Base-by-base conservation (phyloP, 2,797 vertebrate species). In the Oreortyx pictus region DNA sequence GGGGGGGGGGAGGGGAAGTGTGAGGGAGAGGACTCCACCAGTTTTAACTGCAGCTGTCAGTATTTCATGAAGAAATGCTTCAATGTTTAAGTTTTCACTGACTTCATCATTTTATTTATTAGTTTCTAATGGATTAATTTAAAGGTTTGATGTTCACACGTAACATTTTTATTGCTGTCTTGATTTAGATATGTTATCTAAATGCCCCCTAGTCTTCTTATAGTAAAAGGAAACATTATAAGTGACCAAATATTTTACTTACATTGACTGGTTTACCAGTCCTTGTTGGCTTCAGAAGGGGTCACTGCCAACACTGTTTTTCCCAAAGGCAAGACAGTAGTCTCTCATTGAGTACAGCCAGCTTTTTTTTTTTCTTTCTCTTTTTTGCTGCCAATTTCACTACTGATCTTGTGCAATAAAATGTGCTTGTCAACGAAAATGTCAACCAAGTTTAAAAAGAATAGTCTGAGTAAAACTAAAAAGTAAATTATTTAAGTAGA, bases 401-500 rank as follows among this genome's bases (percentile, higher is more conserved):
- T 95, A 96, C 97, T 96, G 96, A 97, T 98, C 96, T 96, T 97
- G 83, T 96, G 95, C 92, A 97, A 95, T 93, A 98, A 98, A 97
- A 97, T 95, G 66, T 94, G 88, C 97, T 97, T 98, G 97, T 98
- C 98, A 98, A 97, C 56, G 57, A 95, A 97, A 96, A 97, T 97
- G 98, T 97, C 98, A 98, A 95, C 95, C 93, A 97, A 97, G 97
- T 98, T 97, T 98, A 97, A 98, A 97, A 97, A 97, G 97, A 95
- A 97, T 95, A 97, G 97, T 97, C 96, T 97, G 96, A 95, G 95
- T 96, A 97, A 97, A 98, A 97, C 97, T 96, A 97, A 97, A 98
- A 98, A 97, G 97, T 98, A 98, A 98, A 98, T 98, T 98, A 98
- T 98, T 98, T 98, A 98, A 98, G 98, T 97, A 96, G 94, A 97